Percentiles rank a stretch among this genome's conserved stretches.
phyloP scores from a whole-genome alignment of 2,797 vertebrate species.

The Xenentodon cancila region DNA sequence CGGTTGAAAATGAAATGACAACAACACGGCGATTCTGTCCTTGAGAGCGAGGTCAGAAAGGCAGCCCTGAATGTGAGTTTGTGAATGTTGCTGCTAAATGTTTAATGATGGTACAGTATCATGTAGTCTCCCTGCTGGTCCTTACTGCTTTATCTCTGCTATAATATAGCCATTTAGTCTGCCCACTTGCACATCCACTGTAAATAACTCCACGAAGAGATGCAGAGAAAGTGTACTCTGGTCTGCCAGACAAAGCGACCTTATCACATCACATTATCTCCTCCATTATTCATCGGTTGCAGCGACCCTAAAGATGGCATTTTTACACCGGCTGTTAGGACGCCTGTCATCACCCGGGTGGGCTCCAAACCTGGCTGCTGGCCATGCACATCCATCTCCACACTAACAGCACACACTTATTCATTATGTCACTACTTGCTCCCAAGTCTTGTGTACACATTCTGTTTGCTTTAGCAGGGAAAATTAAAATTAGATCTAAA shows the following conservation, averaged over 20 bases:
- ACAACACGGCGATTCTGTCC: slow-evolving; percentile 59
- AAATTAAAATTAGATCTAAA: slow-evolving; percentile 45
- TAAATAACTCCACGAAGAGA: slow-evolving; percentile 60
- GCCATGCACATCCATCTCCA: slow-evolving; percentile 61
- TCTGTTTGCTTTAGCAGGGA: slow-evolving; percentile 37
- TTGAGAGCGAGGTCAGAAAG: slow-evolving; percentile 66
- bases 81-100: slow-evolving; percentile 61
- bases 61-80: slow-evolving; percentile 54
- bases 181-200: slow-evolving; percentile 38
- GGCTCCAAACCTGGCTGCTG: slow-evolving; percentile 57
- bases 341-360: slow-evolving; percentile 67
- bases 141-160: slow-evolving; percentile 39
- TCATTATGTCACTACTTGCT: slow-evolving; percentile 64
- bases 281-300: slow-evolving; percentile 73
- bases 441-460: slow-evolving; percentile 39
- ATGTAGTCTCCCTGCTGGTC: slow-evolving; percentile 52
- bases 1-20: slow-evolving; percentile 67
- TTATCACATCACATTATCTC: slow-evolving; percentile 76
- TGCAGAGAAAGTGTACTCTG: slow-evolving; percentile 34
- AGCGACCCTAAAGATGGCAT: slow-evolving; percentile 70
- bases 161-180: slow-evolving; percentile 49
- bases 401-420: slow-evolving; percentile 47
- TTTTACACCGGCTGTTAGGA: slow-evolving; percentile 72
- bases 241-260: slow-evolving; percentile 59
- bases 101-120: slow-evolving; percentile 67